Evolutionary conservation across 2,797 vertebrate genomes (phyloP), one percentile per base, ranked within the genome.

Genomic region (Sarcoramphus papa): DNA sequence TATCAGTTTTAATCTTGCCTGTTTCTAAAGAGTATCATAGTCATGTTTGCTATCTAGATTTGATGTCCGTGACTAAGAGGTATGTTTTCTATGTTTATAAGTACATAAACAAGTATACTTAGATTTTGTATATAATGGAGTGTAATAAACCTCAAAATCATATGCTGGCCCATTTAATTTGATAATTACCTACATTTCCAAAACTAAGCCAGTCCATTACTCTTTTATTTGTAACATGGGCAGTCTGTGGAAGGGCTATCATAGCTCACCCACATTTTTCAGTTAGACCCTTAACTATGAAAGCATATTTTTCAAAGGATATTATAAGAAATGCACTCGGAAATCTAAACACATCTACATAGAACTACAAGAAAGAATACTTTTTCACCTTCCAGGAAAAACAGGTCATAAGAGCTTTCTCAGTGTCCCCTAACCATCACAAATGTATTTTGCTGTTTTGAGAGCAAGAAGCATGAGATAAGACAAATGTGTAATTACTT

Each of bases 401-500:
- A 63, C 45, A 76, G 69, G 80, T 94, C 93, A 78, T 76, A 89
- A 83, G 51, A 91, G 80, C 64, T 90, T 96, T 93, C 82, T 64
- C 50, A 43, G 31, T 35, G 37, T 97, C 67, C 77, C 75, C 37
- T 95, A 77, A 79, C 72, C 59, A 73, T 92, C 86, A 73, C 43
- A 95, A 88, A 96, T 93, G 90, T 83, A 93, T 97, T 97, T 97
- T 89, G 28, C 90, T 96, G 92, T 94, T 98, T 97, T 96, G 97
- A 97, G 97, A 96, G 95, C 82, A 97, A 98, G 96, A 98, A 97
- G 93, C 97, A 94, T 95, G 95, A 98, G 97, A 98, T 97, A 98
- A 98, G 97, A 98, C 98, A 98, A 98, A 98, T 97, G 95, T 96
- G 94, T 97, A 97, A 98, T 98, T 98, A 98, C 96, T 98, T 97